A percentile compares a stretch with the other conserved stretches of the same genome.
phyloP scores from a whole-genome alignment of 30 jellyfish, hydroid and myxozoan species.

The Turritopsis dohrnii region DNA sequence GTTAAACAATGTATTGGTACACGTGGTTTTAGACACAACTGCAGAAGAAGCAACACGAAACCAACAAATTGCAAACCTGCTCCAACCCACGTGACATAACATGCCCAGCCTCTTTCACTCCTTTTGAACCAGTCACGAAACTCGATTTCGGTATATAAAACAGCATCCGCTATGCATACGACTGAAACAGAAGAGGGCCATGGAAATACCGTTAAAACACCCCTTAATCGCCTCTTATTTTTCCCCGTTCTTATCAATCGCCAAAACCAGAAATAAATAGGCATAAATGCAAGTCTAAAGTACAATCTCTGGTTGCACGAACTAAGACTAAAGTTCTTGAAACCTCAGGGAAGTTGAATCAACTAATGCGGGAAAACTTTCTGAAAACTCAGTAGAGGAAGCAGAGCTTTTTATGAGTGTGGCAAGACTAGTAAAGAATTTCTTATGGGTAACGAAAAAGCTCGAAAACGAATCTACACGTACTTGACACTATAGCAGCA shows the following conservation, averaged over 20 bases:
- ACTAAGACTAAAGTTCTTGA: too few relatives aligned
- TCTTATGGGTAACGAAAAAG: neutral
- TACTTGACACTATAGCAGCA: slow-evolving; percentile 4
- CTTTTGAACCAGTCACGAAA: neutral
- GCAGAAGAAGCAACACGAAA: neutral
- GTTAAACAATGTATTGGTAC: neutral
- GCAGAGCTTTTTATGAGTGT: too few relatives aligned
- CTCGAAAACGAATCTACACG: neutral
- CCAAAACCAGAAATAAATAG: too few relatives aligned
- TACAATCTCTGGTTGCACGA: too few relatives aligned
- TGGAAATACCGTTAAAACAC: too few relatives aligned
- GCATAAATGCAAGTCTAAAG: too few relatives aligned
- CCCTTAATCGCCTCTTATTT: too few relatives aligned
- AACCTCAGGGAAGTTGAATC: too few relatives aligned
- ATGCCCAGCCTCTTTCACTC: slow-evolving; percentile 22
- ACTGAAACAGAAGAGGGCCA: slow-evolving; percentile 4
- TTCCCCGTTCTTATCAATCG: neutral
- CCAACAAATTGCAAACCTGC: slow-evolving; percentile 12
- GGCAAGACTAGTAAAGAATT: too few relatives aligned
- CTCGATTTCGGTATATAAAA: slow-evolving; percentile 11
- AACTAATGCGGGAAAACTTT: too few relatives aligned
- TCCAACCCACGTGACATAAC: slow-evolving; percentile 18
- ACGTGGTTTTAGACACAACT: slow-evolving; percentile 2
- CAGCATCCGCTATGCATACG: slow-evolving; percentile 5
- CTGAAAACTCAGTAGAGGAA: too few relatives aligned